Evolutionary conservation across 2,113 vertebrate species (phyloP).

Genomic region (Trachemys scripta): DNA sequence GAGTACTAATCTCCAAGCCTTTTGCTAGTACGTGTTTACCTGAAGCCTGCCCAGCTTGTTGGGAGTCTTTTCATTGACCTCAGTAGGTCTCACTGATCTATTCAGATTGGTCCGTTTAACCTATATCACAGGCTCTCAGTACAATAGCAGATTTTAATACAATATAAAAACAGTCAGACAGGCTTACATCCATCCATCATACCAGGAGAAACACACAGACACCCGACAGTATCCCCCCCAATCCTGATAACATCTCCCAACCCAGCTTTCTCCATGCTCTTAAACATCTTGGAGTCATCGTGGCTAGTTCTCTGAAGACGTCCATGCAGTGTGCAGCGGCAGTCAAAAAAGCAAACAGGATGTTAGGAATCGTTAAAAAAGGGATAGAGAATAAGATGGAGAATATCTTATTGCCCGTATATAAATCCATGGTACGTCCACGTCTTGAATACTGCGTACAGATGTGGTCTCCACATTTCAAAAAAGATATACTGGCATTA

Average conservation of each 20-base stretch:
- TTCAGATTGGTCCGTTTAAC: slow-evolving; percentile 54
- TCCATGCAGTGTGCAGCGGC: too few species aligned
- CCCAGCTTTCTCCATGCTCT: neutral
- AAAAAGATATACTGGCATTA: too few species aligned
- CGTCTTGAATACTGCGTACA: too few species aligned
- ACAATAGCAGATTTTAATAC: slow-evolving; percentile 70
- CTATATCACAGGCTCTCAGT: slow-evolving; percentile 14
- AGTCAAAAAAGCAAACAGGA: too few species aligned
- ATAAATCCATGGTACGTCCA: too few species aligned
- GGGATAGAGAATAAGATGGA: too few species aligned
- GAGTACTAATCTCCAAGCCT: slow-evolving; percentile 23
- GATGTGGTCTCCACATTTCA: too few species aligned
- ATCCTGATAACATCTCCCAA: neutral
- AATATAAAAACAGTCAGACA: slow-evolving; percentile 71
- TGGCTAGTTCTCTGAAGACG: too few species aligned
- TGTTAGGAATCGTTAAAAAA: too few species aligned
- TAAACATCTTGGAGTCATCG: neutral
- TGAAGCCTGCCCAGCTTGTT: slow-evolving; percentile 54
- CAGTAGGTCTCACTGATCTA: slow-evolving; percentile 60
- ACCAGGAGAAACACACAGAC: slow-evolving; percentile 34
- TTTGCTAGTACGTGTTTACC: slow-evolving; percentile 68
- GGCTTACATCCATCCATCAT: slow-evolving; percentile 66
- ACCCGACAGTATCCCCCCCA: neutral
- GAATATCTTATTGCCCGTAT: too few species aligned
- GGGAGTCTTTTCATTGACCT: slow-evolving; percentile 43